Conservation (phyloP, 2,888 invertebrate genomes). For the Philhelius pedissequus region DNA sequence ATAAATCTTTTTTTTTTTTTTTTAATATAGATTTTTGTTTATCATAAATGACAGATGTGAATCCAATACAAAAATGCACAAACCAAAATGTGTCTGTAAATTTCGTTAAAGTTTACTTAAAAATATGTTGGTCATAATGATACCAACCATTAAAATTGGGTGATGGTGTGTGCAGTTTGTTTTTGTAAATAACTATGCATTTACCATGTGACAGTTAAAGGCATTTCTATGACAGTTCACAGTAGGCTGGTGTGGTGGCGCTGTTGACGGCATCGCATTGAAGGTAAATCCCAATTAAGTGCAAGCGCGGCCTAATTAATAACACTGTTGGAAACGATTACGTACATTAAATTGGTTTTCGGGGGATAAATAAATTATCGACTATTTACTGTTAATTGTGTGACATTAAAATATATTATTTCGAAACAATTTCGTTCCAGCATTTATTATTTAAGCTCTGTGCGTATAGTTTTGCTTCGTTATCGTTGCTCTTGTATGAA, state of each 20-base stretch:
- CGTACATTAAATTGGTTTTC: slow-evolving; percentile 57
- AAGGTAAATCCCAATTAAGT: slow-evolving; percentile 43
- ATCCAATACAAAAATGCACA: background rate
- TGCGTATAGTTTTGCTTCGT: background rate
- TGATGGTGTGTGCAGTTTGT: background rate
- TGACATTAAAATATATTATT: slow-evolving; percentile 50
- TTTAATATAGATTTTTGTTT: slow-evolving; percentile 23
- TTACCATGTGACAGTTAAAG: slow-evolving; percentile 16
- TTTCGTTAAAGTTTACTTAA: slow-evolving; percentile 30
- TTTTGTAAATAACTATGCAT: background rate
- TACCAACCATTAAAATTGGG: background rate
- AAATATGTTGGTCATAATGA: slow-evolving; percentile 14
- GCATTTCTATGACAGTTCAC: too few species aligned
- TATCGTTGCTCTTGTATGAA: background rate
- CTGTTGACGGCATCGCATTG: background rate
- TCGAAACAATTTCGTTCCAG: slow-evolving; percentile 2
- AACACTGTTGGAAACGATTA: slow-evolving; percentile 64
- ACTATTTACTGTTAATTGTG: slow-evolving; percentile 62
- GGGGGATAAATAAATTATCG: slow-evolving; percentile 64
- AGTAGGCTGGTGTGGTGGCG: background rate
- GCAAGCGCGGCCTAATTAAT: slow-evolving; percentile 53
- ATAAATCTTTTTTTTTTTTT: background rate
- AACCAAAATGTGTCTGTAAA: slow-evolving; percentile 10
- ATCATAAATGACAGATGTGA: slow-evolving; percentile 31
- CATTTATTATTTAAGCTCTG: background rate